phyloP scores from a whole-genome alignment of 37 sponge, comb jelly and placozoan genomes.

The Hormiphora californensis region DNA sequence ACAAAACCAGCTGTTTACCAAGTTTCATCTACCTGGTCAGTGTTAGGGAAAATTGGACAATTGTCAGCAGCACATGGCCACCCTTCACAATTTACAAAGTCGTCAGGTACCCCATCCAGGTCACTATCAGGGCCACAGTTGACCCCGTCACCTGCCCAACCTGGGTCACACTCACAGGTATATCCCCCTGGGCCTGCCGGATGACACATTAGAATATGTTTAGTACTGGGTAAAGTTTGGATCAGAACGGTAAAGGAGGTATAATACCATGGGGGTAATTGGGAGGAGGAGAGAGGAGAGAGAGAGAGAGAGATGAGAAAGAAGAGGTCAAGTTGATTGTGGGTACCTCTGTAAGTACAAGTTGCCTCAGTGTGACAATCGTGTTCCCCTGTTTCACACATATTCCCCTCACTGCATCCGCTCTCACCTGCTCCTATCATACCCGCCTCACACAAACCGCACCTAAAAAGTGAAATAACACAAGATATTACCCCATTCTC shows the following conservation, averaged over 20 bases:
- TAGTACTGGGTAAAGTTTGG: too few relatives aligned
- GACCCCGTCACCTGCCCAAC: conserved; percentile 63
- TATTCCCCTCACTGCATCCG: conserved; percentile 64
- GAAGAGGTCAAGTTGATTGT: too few relatives aligned
- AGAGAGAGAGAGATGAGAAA: too few relatives aligned
- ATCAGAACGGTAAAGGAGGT: too few relatives aligned
- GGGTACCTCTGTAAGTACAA: conserved; percentile 62
- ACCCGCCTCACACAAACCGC: conserved; percentile 73
- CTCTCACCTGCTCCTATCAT: conserved; percentile 61
- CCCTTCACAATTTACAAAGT: conserved; percentile 14
- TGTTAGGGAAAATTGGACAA: conserved; percentile 67
- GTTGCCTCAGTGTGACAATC: conserved; percentile 60
- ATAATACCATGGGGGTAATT: too few relatives aligned
- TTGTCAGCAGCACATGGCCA: conserved; percentile 62
- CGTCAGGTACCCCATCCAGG: conserved; percentile 72
- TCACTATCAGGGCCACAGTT: conserved; percentile 71
- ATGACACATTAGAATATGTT: not conserved
- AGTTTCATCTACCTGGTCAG: conserved; percentile 62
- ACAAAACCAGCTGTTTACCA: too few relatives aligned
- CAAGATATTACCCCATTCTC: too few relatives aligned
- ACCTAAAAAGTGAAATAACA: conserved; percentile 60
- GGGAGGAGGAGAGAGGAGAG: too few relatives aligned
- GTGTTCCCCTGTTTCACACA: conserved; percentile 65
- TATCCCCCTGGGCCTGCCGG: not conserved
- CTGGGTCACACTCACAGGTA: conserved; percentile 57